These are phyloP conservation scores for Netelia melanura DNA, from an alignment of 2,888 invertebrate genomes.

Conservation along the genomic window DNA sequence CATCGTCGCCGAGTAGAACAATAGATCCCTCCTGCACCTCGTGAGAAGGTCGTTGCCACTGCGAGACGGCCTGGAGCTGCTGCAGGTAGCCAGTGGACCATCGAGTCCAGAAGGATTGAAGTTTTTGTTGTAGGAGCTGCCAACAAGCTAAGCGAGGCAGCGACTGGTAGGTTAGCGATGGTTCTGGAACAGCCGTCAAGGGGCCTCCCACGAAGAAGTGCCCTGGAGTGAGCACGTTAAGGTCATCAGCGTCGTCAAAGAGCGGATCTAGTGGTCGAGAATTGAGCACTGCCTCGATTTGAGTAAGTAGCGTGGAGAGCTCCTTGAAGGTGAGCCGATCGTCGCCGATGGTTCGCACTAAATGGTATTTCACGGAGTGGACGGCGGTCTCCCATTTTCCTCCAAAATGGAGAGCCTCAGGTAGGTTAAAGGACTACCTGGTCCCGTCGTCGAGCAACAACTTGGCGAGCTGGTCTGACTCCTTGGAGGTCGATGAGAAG, in stretches of 20 bases:
- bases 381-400: slow-evolving; percentile 77
- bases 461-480: background rate
- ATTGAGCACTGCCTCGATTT: slow-evolving; percentile 74
- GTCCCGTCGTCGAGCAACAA: slow-evolving; percentile 58
- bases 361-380: slow-evolving; percentile 73
- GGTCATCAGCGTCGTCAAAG: slow-evolving; percentile 68
- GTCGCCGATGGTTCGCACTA: slow-evolving; percentile 68
- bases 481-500: background rate
- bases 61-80: too few species aligned
- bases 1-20: too few species aligned
- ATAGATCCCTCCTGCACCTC: too few species aligned
- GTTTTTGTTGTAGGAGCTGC: too few species aligned
- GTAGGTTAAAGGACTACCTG: slow-evolving; percentile 74
- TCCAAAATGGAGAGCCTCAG: slow-evolving; percentile 74
- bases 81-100: too few species aligned
- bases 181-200: too few species aligned
- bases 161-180: too few species aligned
- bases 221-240: slow-evolving; percentile 73
- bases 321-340: slow-evolving; percentile 73
- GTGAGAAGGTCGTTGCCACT: too few species aligned
- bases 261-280: slow-evolving; percentile 72
- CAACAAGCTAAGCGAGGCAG: too few species aligned
- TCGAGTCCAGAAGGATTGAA: too few species aligned
- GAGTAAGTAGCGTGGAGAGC: slow-evolving; percentile 71
- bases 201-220: slow-evolving; percentile 74